Conservation (phyloP, 2,113 vertebrate genomes). For the Nesoenas mayeri region DNA sequence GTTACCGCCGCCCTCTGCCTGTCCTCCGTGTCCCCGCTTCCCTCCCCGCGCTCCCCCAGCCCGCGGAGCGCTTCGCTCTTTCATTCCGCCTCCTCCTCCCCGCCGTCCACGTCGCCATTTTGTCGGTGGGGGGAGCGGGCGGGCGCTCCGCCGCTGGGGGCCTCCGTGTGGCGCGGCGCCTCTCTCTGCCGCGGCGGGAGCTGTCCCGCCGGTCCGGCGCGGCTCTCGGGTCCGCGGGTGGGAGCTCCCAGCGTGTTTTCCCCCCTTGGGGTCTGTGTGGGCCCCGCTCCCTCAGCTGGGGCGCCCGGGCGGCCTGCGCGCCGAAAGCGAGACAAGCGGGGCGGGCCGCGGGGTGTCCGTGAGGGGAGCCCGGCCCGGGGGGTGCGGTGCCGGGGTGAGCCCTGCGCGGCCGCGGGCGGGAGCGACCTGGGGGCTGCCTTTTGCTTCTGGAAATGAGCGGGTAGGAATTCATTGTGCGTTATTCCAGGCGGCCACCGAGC, state of each 20-base stretch:
- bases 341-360: not conserved
- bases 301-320: not conserved
- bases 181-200: not conserved
- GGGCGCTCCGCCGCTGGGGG: not conserved
- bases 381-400: not conserved
- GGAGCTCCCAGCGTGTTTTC: not conserved
- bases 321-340: not conserved
- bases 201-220: not conserved
- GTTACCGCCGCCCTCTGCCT: not conserved
- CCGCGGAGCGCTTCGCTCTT: not conserved
- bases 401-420: not conserved
- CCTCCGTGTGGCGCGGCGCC: not conserved
- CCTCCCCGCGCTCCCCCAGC: not conserved
- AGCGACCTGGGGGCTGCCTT: not conserved
- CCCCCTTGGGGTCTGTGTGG: not conserved
- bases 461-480: not conserved
- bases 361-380: not conserved
- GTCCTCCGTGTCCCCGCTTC: not conserved
- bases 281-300: not conserved
- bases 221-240: not conserved
- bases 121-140: constrained; percentile 58
- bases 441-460: not conserved
- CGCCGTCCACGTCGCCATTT: constrained; percentile 75
- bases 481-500: not conserved
- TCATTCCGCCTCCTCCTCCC: constrained; percentile 2